Evolutionary conservation across 2,113 vertebrate species (phyloP), one percentile per base, ranked within the genome.

Genomic region (Phrynosoma blainvillii): DNA sequence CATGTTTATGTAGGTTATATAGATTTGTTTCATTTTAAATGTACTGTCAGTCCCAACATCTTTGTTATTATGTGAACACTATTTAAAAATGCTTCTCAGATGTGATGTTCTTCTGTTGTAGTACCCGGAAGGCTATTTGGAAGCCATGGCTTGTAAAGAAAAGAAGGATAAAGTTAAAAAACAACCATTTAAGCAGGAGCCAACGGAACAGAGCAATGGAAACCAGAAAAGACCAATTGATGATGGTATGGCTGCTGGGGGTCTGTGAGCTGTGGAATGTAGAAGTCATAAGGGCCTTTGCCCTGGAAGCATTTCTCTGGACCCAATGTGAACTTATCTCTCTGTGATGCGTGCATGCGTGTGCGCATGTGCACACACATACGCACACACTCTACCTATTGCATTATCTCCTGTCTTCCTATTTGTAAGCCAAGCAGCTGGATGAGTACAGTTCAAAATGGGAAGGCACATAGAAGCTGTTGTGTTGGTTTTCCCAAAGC

Each of bases 51-150:
- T 85, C 14, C 40, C 0, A 14, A 84, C n/a, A 54, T 74, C 1
- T 1, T 90, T 52, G 0, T 76, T 25, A 74, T 25, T 11, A 42
- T 40, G 8, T 78, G 54, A 36, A 10, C 79, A 84, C 88, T 90
- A 42, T 21, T 92, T 78, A 78, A 36, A 4, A 30, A 78, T 85
- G 85, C 80, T 70, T 87, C 3, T 85, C 23, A 68, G 74, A 56
- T 54, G 56, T 1, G 84, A 18, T 82, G 85, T 91, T 93, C 66
- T 78, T 81, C 66, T 91, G 30, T 89, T 93, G 82, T 95, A 99
- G 98, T 99, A 98, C 94, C 99, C 99, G 82, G 98, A 98, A 91
- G 99, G 98, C 90, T 99, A 99, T 95, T 94, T 97, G 95, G 97
- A 98, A 77, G 98, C 98, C 16, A 99, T 99, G 98, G 98, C 99